Base-by-base conservation (phyloP, 2,888 invertebrate species). In the Operophtera brumata region DNA sequence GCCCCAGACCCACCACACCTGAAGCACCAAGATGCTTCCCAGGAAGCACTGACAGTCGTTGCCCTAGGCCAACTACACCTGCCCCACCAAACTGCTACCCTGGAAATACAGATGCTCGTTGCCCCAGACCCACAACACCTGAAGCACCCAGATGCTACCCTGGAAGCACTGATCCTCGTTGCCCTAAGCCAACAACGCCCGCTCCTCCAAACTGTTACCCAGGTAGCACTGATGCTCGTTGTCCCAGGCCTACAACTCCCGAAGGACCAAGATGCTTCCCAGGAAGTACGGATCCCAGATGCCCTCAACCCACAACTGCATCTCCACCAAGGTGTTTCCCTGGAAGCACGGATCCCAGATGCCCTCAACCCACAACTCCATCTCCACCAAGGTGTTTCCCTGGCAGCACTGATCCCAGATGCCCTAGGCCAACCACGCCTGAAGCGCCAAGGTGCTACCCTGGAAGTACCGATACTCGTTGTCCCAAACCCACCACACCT, bases 181-280 rank as follows among this genome's bases (percentile, higher is more conserved):
- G 65, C 55, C 75, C 65, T 44, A 70, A 65, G 43, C 61, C 71
- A 9, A 67, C 69, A 0, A 66, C 72, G 1, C 64, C 71, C 2
- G 62, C 62, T 0, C 65, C 67, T 50, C 76, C 75, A 0, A 58
- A 61, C 3, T 86, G 84, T 37, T 78, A 67, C 30, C 82, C 79
- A 6, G 80, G 78, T 0, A 70, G 67, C 2, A 65, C 57, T 0
- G 75, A 79, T 50, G 67, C 75, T 0, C 54, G 70, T 0, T 73
- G 73, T 32, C 70, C 74, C 0, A 54, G 50, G 26, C 67, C 71
- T 0, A 67, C 67, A 0, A 59, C 65, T 0, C 60, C 63, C 0
- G 59, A 50, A 1, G 52, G 58, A 0, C 65, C 64, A 0, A 57
- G 49, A 4, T 71, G 71, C 32, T 72, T 64, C 52, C 68, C 69